Conservation (phyloP, 2,888 invertebrate genomes). For the Plebejus anna region DNA sequence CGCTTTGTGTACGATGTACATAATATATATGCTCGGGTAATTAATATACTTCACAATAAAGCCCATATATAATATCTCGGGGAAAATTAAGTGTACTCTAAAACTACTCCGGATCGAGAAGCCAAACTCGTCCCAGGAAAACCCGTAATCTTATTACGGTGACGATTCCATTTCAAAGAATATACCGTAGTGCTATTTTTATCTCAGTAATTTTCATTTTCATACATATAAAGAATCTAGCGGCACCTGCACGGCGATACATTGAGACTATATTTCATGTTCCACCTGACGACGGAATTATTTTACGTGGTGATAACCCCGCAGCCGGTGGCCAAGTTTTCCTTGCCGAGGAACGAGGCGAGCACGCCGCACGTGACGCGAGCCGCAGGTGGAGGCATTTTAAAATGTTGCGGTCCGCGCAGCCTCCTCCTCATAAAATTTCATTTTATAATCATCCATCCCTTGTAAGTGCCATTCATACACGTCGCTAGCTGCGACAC, state of each 20-base stretch:
- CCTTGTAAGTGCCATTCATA: neutral
- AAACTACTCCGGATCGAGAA: slow-evolving; percentile 4
- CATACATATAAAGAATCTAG: neutral
- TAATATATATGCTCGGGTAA: neutral
- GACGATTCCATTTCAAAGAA: neutral
- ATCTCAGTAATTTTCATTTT: neutral
- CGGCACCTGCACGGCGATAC: neutral
- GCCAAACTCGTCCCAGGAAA: neutral
- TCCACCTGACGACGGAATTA: neutral
- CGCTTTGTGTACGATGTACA: neutral
- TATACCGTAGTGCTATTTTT: neutral
- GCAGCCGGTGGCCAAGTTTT: neutral
- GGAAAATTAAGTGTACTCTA: neutral
- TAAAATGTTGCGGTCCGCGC: neutral
- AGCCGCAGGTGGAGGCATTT: neutral
- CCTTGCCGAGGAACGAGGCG: neutral
- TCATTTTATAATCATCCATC: neutral
- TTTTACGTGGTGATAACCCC: neutral
- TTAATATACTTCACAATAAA: neutral
- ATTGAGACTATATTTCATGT: neutral
- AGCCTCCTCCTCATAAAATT: neutral
- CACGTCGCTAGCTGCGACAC: too few species aligned
- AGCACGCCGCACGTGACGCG: neutral
- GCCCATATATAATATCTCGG: neutral
- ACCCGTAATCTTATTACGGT: neutral